A percentile compares a stretch with the other conserved stretches of the same genome.
phyloP scores from a whole-genome alignment of 2,888 invertebrate species.

The Eupeodes latifasciatus region DNA sequence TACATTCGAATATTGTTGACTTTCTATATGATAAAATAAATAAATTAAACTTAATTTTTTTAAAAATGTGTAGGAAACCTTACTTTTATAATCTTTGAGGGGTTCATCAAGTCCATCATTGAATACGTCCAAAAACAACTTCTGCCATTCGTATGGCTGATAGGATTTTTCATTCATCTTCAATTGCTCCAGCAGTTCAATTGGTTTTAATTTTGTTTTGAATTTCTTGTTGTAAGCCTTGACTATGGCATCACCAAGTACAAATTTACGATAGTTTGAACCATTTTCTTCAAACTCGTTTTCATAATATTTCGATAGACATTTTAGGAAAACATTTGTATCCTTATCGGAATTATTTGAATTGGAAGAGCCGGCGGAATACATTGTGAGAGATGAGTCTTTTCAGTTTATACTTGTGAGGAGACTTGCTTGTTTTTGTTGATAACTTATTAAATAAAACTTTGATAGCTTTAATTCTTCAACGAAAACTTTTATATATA shows the following conservation, averaged over 20 bases:
- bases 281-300: background rate
- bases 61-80: background rate
- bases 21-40: background rate
- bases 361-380: background rate
- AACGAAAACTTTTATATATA: too few species aligned
- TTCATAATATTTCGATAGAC: background rate
- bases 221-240: slow-evolving; percentile 4
- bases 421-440: too few species aligned
- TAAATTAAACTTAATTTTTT: too few species aligned
- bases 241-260: background rate
- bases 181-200: background rate
- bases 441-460: too few species aligned
- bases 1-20: background rate
- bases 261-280: background rate
- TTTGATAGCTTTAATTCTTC: too few species aligned
- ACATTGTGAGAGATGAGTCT: background rate
- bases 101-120: background rate
- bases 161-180: background rate
- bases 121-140: slow-evolving; percentile 1
- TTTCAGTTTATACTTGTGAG: background rate
- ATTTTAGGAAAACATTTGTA: background rate
- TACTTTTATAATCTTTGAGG: background rate
- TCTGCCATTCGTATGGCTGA: slow-evolving; percentile 16
- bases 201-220: slow-evolving; percentile 2
- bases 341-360: background rate